Percentiles rank a stretch among this genome's conserved stretches.
These are phyloP conservation scores for Alethe diademata DNA, from an alignment of 2,113 vertebrate genomes.

Conservation along the genomic window DNA sequence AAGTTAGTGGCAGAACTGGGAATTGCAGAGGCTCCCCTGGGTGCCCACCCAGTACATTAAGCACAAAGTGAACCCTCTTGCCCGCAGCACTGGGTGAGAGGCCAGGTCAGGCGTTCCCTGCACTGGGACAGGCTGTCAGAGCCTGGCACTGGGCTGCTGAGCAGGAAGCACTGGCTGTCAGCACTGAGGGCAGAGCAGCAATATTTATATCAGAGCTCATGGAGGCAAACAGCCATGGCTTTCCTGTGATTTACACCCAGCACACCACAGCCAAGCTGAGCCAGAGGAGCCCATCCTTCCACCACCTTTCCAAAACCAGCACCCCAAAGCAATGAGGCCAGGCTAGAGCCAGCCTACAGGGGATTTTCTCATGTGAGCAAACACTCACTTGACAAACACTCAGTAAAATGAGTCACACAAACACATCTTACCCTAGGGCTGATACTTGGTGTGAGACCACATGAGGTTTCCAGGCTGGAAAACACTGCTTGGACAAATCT, in stretches of 20 bases:
- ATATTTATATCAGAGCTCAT: neutral
- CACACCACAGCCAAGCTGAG: neutral
- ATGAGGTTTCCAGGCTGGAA: neutral
- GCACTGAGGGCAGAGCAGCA: neutral
- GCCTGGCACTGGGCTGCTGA: neutral
- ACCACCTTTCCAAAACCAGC: neutral
- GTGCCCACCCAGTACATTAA: neutral
- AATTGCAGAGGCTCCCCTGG: neutral
- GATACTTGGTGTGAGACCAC: neutral
- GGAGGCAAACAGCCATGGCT: neutral
- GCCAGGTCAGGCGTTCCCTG: neutral
- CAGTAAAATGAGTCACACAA: neutral
- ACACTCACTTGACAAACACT: neutral
- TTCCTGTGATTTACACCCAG: neutral
- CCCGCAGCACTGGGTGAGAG: neutral
- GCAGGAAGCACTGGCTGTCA: neutral
- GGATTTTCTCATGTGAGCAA: neutral
- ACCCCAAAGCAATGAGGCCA: rapidly evolving
- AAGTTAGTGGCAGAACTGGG: constrained; percentile 4
- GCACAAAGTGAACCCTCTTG: neutral
- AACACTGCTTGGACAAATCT: neutral
- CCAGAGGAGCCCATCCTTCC: neutral
- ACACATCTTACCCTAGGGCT: neutral
- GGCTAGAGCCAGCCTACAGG: neutral
- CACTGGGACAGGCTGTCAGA: neutral